phyloP scores from a whole-genome alignment of 1,140 invertebrate species.

The Solenopsis invicta region DNA sequence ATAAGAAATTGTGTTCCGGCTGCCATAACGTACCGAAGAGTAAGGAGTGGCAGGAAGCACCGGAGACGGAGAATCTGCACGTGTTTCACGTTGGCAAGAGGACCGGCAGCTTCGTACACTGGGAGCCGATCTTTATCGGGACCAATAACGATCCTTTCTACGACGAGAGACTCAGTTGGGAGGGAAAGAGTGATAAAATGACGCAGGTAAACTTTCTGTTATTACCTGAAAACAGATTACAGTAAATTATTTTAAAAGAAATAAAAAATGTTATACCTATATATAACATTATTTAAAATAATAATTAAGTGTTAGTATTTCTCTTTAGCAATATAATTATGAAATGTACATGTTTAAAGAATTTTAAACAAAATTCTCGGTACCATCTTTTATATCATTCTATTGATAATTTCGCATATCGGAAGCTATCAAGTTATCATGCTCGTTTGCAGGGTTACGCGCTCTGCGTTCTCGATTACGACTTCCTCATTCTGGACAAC shows the following conservation, averaged over 20 bases:
- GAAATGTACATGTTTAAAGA: not conserved
- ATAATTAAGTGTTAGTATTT: not conserved
- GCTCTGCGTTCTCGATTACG: conserved; percentile 95
- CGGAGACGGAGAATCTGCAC: conserved; percentile 90
- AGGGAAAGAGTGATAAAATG: conserved; percentile 97
- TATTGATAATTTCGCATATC: not conserved
- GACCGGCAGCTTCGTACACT: conserved; percentile 92
- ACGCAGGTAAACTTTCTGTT: conserved; percentile 90
- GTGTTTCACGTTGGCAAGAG: conserved; percentile 95
- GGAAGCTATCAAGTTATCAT: not conserved
- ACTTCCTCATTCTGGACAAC: conserved; percentile 96
- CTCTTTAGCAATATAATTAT: not conserved
- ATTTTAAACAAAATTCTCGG: not conserved
- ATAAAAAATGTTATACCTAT: not conserved
- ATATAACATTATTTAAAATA: not conserved
- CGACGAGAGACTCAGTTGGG: conserved; percentile 95
- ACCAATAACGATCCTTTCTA: conserved; percentile 95
- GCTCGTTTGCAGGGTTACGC: conserved; percentile 91
- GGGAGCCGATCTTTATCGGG: conserved; percentile 97
- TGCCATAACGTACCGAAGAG: conserved; percentile 96
- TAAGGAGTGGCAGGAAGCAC: conserved; percentile 93
- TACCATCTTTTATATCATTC: not conserved
- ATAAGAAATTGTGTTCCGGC: conserved; percentile 95
- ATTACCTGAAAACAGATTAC: not conserved
- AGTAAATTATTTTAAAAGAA: not conserved